Percentiles rank a stretch among this genome's conserved stretches.
Evolutionary conservation across 2,888 invertebrate genomes (phyloP).

Genomic region (Drosophila longiperda): DNA sequence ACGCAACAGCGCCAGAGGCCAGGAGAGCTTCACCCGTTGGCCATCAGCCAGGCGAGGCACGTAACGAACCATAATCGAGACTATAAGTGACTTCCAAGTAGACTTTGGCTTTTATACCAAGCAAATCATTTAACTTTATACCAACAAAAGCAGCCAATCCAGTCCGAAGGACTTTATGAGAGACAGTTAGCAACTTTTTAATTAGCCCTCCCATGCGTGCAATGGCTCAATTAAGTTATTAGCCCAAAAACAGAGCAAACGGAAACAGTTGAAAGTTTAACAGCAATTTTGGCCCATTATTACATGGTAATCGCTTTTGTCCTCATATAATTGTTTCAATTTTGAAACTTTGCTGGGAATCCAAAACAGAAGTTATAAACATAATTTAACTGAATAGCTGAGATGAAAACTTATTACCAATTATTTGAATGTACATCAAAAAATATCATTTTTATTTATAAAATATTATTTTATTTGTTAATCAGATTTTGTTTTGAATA

Average conservation of each 20-base stretch:
- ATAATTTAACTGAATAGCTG: slow-evolving; percentile 11
- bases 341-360: slow-evolving; percentile 13
- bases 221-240: slow-evolving; percentile 75
- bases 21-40: slow-evolving; percentile 60
- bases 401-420: slow-evolving; percentile 7
- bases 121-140: slow-evolving; percentile 6
- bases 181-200: slow-evolving; percentile 64
- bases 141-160: slow-evolving; percentile 7
- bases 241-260: slow-evolving; percentile 34
- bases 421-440: neutral
- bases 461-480: neutral
- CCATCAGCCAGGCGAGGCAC: slow-evolving; percentile 69
- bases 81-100: slow-evolving; percentile 18
- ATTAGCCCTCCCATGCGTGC: slow-evolving; percentile 68
- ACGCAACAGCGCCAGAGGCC: slow-evolving; percentile 65
- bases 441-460: neutral
- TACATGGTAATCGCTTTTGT: slow-evolving; percentile 52
- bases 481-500: neutral
- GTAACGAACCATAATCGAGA: slow-evolving; percentile 66
- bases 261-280: slow-evolving; percentile 57
- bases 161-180: slow-evolving; percentile 2
- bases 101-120: slow-evolving; percentile 44
- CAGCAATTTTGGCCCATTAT: slow-evolving; percentile 54
- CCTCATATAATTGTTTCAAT: slow-evolving; percentile 49
- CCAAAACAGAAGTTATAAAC: slow-evolving; percentile 34